Percentiles rank a stretch among this genome's conserved stretches.
Conservation (phyloP, 1,140 invertebrate species). For the Stegodyphus mimosarum region DNA sequence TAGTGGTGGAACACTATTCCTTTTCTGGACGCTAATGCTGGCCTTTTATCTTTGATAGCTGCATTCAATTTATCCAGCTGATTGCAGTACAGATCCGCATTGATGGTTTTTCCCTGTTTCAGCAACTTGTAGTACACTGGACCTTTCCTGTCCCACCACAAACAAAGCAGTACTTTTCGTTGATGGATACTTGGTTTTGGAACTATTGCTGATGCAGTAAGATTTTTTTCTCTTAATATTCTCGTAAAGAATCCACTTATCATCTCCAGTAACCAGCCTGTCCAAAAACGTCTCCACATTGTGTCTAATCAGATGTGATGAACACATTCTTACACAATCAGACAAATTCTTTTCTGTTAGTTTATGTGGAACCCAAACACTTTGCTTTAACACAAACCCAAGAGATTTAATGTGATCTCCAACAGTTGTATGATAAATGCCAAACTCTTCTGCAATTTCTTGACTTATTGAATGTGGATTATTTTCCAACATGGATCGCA, state of each 20-base stretch:
- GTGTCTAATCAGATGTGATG: conserved; percentile 7
- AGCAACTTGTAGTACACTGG: too few relatives aligned
- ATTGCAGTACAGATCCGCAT: conserved; percentile 37
- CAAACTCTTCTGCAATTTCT: background rate
- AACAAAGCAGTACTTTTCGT: too few relatives aligned
- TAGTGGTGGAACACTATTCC: conserved; percentile 39
- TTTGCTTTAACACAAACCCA: conserved; percentile 35
- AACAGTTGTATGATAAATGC: background rate
- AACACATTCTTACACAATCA: conserved; percentile 17
- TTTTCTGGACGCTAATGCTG: conserved; percentile 28
- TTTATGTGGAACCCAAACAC: conserved; percentile 39
- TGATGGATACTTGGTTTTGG: too few relatives aligned
- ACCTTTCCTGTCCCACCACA: too few relatives aligned
- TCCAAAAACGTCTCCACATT: background rate
- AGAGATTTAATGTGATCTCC: conserved; percentile 35
- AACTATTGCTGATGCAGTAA: too few relatives aligned
- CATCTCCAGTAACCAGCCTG: background rate
- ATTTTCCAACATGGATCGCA: background rate
- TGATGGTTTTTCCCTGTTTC: conserved; percentile 34
- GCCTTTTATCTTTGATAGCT: conserved; percentile 39
- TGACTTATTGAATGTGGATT: background rate
- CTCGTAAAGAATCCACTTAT: background rate
- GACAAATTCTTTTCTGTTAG: conserved; percentile 30
- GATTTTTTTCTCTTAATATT: background rate
- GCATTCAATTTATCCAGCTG: conserved; percentile 47